These are phyloP conservation scores for Papilio gigon DNA, from an alignment of 2,888 invertebrate species.

Conservation along the genomic window DNA sequence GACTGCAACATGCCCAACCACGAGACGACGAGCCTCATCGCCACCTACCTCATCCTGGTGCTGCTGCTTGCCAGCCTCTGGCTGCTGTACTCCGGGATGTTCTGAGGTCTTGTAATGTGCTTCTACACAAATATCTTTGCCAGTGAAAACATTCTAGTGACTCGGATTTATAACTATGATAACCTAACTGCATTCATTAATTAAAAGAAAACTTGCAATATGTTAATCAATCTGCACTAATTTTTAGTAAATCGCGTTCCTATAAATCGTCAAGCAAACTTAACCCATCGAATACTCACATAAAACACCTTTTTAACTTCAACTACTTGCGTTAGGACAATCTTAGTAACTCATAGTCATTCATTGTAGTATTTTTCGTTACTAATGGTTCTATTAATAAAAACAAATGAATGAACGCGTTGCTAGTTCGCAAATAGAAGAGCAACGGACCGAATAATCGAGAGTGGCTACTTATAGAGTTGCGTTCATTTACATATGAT, in stretches of 20 bases:
- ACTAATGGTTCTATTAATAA: slow-evolving; percentile 5
- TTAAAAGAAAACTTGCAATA: neutral
- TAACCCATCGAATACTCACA: neutral
- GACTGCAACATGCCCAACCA: slow-evolving; percentile 73
- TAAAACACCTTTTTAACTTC: neutral
- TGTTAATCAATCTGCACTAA: neutral
- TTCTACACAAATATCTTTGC: neutral
- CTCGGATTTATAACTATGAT: neutral
- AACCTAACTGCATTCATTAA: neutral
- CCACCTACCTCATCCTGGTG: slow-evolving; percentile 87
- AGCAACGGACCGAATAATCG: slow-evolving; percentile 33
- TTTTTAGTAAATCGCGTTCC: neutral
- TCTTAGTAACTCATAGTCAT: neutral
- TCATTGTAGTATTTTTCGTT: neutral
- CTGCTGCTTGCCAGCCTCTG: slow-evolving; percentile 85
- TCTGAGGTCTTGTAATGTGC: slow-evolving; percentile 67
- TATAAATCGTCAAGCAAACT: neutral
- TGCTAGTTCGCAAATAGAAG: slow-evolving; percentile 29
- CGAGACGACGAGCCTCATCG: slow-evolving; percentile 86
- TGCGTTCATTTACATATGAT: slow-evolving; percentile 7
- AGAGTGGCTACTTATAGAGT: slow-evolving; percentile 31
- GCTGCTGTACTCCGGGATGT: slow-evolving; percentile 86
- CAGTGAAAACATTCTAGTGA: neutral
- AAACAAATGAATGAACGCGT: slow-evolving; percentile 27
- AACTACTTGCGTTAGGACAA: neutral